phyloP scores from a whole-genome alignment of 2,113 vertebrate species.

The Heliornis fulica region DNA sequence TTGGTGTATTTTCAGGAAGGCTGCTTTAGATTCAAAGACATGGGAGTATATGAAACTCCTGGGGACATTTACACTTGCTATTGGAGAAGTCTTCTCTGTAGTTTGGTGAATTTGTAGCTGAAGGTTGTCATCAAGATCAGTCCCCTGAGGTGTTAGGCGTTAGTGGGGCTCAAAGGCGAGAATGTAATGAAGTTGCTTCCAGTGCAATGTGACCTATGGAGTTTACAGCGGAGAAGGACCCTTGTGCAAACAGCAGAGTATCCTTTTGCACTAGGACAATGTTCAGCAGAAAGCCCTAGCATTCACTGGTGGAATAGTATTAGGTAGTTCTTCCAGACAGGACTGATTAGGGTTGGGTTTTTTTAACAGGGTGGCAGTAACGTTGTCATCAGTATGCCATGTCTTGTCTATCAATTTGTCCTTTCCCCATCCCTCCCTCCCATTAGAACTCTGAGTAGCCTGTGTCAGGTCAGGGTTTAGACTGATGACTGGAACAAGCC shows the following conservation, averaged over 20 bases:
- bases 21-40: neutral
- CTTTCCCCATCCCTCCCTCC: neutral
- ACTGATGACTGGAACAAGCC: neutral
- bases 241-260: neutral
- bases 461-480: neutral
- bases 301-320: neutral
- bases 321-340: neutral
- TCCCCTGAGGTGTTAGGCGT: neutral
- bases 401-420: neutral
- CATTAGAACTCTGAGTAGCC: neutral
- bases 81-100: neutral
- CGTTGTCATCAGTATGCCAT: neutral
- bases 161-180: neutral
- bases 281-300: neutral
- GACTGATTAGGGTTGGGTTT: neutral
- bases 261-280: neutral
- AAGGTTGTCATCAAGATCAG: neutral
- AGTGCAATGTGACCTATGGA: neutral
- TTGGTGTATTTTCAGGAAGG: neutral
- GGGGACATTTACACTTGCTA: neutral
- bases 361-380: neutral
- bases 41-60: neutral
- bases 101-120: neutral
- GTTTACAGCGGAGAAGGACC: neutral
- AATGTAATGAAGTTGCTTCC: neutral